phyloP scores from a whole-genome alignment of 2,797 vertebrate genomes.

The Hydrophis major region DNA sequence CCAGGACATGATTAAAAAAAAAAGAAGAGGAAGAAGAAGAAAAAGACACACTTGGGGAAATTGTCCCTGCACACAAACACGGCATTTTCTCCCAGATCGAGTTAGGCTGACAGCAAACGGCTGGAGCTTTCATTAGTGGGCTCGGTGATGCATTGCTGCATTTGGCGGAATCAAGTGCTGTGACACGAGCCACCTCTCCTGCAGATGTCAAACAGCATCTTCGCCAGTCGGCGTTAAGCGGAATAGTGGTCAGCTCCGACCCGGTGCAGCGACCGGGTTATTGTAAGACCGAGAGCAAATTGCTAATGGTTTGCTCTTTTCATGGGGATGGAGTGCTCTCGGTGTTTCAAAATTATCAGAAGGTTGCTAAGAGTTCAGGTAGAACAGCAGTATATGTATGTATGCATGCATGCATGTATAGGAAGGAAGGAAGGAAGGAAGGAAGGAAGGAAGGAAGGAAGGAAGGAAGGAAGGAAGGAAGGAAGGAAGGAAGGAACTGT shows the following conservation, averaged over 20 bases:
- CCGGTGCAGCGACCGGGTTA: no score
- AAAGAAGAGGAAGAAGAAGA: no score
- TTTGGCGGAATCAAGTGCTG: not conserved
- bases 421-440: no score
- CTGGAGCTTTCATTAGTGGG: constrained; percentile 6
- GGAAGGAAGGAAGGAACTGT: not conserved
- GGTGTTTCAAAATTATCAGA: not conserved
- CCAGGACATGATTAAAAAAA: fast-evolving
- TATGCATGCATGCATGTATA: not conserved
- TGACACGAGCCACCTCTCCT: not conserved
- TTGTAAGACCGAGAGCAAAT: not conserved
- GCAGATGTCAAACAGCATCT: not conserved
- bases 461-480: no score
- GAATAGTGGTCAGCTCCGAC: fast-evolving
- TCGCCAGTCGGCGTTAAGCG: not conserved
- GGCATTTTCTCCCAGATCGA: not conserved
- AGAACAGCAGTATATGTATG: not conserved
- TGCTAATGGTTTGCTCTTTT: not conserved
- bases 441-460: not conserved
- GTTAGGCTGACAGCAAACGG: constrained; percentile 9
- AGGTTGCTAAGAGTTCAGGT: not conserved
- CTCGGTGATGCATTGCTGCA: constrained; percentile 4
- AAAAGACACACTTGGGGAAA: not conserved
- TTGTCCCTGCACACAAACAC: not conserved
- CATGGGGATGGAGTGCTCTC: fast-evolving